phyloP scores from a whole-genome alignment of 2,113 vertebrate species.

The Trogon melanurus region DNA sequence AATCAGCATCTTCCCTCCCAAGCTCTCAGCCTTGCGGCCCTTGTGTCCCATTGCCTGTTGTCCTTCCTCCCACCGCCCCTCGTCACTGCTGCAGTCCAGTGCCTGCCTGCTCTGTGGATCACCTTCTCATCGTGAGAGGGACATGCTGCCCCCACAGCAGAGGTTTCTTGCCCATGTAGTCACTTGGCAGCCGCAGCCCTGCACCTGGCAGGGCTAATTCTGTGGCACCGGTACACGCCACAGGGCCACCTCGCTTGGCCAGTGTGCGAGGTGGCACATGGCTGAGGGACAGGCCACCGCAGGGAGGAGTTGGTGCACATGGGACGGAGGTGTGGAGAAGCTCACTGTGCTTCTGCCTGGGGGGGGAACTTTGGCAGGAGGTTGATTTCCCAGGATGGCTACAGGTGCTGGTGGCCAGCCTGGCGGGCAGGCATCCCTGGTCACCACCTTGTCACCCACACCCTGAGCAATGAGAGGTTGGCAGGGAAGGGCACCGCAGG shows the following conservation, averaged over 20 bases:
- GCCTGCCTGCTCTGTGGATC: fast-evolving
- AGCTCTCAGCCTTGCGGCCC: not conserved
- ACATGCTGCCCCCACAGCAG: fast-evolving
- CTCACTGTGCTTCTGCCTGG: not conserved
- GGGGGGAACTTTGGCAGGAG: not conserved
- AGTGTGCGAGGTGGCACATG: fast-evolving
- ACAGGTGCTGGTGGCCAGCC: not conserved
- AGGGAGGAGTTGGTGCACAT: not conserved
- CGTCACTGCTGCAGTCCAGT: not conserved
- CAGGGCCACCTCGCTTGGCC: not conserved
- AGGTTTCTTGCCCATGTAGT: not conserved
- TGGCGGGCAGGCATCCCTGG: not conserved
- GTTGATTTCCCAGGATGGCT: not conserved
- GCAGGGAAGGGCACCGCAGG: not conserved
- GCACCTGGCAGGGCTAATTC: not conserved
- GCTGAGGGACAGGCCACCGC: not conserved
- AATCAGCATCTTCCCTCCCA: not conserved
- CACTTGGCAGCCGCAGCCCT: not conserved
- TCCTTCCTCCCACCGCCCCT: not conserved
- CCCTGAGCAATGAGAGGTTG: fast-evolving
- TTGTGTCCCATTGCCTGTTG: fast-evolving
- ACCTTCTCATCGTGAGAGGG: not conserved
- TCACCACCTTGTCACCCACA: not conserved
- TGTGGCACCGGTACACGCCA: not conserved
- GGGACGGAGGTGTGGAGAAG: not conserved